phyloP scores from a whole-genome alignment of 2,797 vertebrate species.

The Harpagifer antarcticus region DNA sequence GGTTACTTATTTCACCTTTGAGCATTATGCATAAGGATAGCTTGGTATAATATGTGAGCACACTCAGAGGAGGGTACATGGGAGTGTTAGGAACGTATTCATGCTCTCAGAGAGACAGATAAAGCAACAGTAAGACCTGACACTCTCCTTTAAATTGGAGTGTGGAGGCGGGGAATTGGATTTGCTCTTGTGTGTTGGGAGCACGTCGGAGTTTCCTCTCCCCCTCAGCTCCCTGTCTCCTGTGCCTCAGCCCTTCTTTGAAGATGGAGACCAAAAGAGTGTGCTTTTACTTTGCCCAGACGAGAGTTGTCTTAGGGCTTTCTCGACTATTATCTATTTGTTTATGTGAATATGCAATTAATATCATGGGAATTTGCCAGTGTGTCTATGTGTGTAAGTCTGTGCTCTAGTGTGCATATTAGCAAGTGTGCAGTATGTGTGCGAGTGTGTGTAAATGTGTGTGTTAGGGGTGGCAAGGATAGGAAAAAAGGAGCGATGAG shows the following conservation, averaged over 20 bases:
- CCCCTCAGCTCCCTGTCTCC: conserved; percentile 57
- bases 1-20: conserved; percentile 19
- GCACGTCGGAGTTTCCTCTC: conserved; percentile 46
- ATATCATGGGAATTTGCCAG: conserved; percentile 40
- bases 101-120: conserved; percentile 56
- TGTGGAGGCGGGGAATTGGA: conserved; percentile 55
- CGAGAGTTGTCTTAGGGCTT: conserved; percentile 51
- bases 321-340: conserved; percentile 54
- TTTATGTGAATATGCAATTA: conserved; percentile 64
- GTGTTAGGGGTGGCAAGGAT: conserved; percentile 12
- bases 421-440: neutral
- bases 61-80: conserved; percentile 39
- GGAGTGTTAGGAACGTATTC: conserved; percentile 49
- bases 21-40: conserved; percentile 51
- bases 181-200: conserved; percentile 66
- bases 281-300: conserved; percentile 31
- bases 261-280: conserved; percentile 52
- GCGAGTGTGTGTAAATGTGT: neutral
- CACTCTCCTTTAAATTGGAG: conserved; percentile 57
- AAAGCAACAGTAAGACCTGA: conserved; percentile 65
- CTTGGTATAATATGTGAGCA: conserved; percentile 45
- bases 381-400: conserved; percentile 5
- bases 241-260: conserved; percentile 66
- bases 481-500: conserved; percentile 59
- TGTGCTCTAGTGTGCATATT: neutral